phyloP scores from a whole-genome alignment of 2,797 vertebrate genomes.

The Sebastiscus tertius region DNA sequence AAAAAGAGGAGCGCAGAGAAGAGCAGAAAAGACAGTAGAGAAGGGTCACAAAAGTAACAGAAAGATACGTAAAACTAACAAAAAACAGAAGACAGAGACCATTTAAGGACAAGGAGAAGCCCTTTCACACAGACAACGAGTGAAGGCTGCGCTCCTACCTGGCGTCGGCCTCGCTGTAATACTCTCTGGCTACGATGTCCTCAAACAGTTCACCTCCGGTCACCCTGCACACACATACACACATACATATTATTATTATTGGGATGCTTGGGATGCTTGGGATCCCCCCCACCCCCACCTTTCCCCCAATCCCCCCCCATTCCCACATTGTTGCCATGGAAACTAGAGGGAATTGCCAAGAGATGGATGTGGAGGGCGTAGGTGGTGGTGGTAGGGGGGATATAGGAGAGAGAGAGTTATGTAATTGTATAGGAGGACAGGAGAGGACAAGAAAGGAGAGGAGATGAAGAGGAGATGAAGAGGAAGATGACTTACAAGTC shows the following conservation, averaged over 20 bases:
- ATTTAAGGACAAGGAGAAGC: slow-evolving; percentile 29
- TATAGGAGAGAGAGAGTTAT: slow-evolving; percentile 56
- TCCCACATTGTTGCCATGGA: slow-evolving; percentile 71
- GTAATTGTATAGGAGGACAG: slow-evolving; percentile 42
- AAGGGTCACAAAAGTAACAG: neutral
- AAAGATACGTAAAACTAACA: neutral
- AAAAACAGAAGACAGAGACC: slow-evolving; percentile 31
- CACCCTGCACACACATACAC: slow-evolving; percentile 82
- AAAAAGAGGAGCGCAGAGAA: neutral
- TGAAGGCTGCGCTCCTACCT: slow-evolving; percentile 84
- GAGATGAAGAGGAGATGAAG: neutral
- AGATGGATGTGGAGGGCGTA: slow-evolving; percentile 61
- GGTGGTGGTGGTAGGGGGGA: slow-evolving; percentile 51
- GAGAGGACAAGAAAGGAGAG: neutral
- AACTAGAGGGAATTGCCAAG: slow-evolving; percentile 68
- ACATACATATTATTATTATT: slow-evolving; percentile 2
- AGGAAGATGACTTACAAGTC: slow-evolving; percentile 91
- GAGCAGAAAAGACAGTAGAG: neutral
- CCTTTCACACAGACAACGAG: neutral
- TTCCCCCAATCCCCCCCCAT: slow-evolving; percentile 6
- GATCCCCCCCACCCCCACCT: too few relatives aligned
- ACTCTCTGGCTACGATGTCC: slow-evolving; percentile 98
- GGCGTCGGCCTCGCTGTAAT: slow-evolving; percentile 98
- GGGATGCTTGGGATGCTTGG: neutral
- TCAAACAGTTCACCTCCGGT: slow-evolving; percentile 98